Base-by-base conservation (phyloP, 2,888 invertebrate genomes). In the Cheilosia pagana region DNA sequence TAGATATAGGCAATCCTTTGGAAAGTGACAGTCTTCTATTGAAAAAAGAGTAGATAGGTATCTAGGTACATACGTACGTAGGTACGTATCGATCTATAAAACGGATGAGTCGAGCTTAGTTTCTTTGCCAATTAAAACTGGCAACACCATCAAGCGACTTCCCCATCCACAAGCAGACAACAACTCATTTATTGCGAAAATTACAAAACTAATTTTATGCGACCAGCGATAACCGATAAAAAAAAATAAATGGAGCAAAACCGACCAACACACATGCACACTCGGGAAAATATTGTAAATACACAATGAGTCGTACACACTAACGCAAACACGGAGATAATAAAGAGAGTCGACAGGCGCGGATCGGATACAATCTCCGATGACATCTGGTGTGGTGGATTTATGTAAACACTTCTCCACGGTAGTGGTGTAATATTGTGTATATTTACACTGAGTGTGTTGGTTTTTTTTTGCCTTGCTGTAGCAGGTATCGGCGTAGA, bases 361-460 rank as follows among this genome's bases (percentile, higher is more conserved):
- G 23, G 50, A 21, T 71, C 71, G 71, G 77, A 71, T 71, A 71
- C 70, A 79, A 79, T 75, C 75, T 39, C 43, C 23, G 70, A 83
- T 78, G 85, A 75, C 85, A 85, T 81, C 85, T 85, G 81, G 81
- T 81, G 81, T 85, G 81, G 85, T 85, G 71, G 65, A 71, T 81
- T 81, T 71, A 35, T 23, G 41, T 71, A 48, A 65, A 68, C 43
- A 39, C 16, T 14, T 10, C 25, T 59, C 43, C 48, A 16, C 55
- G 45, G 70, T 59, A 45, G 68, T 81, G 59, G 75, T 71, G 62
- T 79, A 55, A 71, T 68, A 55, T 59, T 48, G 25, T 35, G 39
- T 23, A 16, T 6, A 12, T 43, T 35, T 50, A 35, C 35, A 35
- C 35, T 10, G 31, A 8, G 50, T 28, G n/a, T 43, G 14, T 55